phyloP scores from a whole-genome alignment of 2,797 vertebrate genomes.

The Gephyroberyx darwinii region DNA sequence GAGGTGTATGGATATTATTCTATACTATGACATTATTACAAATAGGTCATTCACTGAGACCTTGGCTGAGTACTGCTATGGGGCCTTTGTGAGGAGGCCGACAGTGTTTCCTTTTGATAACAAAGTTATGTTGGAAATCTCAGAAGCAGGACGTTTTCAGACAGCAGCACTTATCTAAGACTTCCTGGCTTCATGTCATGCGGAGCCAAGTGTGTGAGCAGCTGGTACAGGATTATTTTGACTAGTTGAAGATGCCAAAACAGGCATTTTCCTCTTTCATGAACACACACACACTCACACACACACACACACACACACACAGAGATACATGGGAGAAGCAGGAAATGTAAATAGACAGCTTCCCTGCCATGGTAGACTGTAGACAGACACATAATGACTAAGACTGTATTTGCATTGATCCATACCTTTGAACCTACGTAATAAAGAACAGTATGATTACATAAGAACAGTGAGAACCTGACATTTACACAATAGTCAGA shows the following conservation, averaged over 20 bases:
- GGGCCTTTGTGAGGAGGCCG: not conserved
- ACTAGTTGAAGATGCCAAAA: conserved; percentile 32
- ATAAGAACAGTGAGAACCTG: no score
- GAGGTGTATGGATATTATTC: no score
- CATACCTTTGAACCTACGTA: not conserved
- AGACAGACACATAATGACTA: conserved; percentile 17
- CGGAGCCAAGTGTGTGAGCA: not conserved
- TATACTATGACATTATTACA: no score
- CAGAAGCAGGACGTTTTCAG: conserved; percentile 17
- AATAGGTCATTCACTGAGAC: no score
- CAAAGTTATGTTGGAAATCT: conserved; percentile 11
- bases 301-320: not conserved
- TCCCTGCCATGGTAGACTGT: not conserved
- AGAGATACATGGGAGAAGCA: not conserved
- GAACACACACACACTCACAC: not conserved
- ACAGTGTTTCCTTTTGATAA: conserved; percentile 58
- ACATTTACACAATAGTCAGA: not conserved
- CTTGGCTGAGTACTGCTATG: not conserved
- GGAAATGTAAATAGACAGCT: conserved; percentile 6
- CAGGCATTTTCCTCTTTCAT: conserved; percentile 27
- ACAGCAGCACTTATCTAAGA: conserved; percentile 33
- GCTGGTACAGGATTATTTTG: conserved; percentile 20
- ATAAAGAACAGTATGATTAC: not conserved
- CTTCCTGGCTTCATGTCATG: conserved; percentile 48
- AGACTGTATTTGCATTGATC: conserved; percentile 30